phyloP scores from a whole-genome alignment of 2,797 vertebrate species.

The Microchirus variegatus region DNA sequence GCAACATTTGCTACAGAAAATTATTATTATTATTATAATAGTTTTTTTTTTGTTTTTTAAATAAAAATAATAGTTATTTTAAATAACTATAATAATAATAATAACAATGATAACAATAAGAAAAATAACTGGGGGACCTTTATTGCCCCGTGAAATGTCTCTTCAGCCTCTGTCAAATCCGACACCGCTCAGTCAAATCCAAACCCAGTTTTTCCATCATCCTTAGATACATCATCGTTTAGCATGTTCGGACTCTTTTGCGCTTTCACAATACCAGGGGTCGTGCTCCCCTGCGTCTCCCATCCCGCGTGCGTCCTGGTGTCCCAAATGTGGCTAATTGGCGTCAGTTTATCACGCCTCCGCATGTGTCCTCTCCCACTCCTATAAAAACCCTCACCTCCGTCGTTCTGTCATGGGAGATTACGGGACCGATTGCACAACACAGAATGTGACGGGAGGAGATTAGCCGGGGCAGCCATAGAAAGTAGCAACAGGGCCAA shows the following conservation, averaged over 20 bases:
- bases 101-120: too few relatives aligned
- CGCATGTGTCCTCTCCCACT: constrained; percentile 93
- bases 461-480: constrained; percentile 93
- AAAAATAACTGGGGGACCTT: too few relatives aligned
- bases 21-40: too few relatives aligned
- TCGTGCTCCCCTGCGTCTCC: constrained; percentile 75
- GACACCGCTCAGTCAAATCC: background rate
- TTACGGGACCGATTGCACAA: constrained; percentile 99
- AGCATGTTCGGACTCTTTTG: constrained; percentile 50
- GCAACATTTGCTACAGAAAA: too few relatives aligned
- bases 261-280: constrained; percentile 37
- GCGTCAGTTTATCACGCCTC: constrained; percentile 98
- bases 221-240: constrained; percentile 19
- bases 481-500: constrained; percentile 97
- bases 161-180: too few relatives aligned
- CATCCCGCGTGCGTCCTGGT: constrained; percentile 89
- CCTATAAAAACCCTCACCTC: constrained; percentile 89
- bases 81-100: too few relatives aligned
- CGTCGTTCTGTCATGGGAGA: constrained; percentile 96
- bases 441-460: constrained; percentile 95
- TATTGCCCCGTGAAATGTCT: too few relatives aligned
- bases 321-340: constrained; percentile 99
- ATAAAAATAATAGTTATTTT: too few relatives aligned
- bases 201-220: constrained; percentile 9
- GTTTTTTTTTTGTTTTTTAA: too few relatives aligned